Percentiles rank a stretch among this genome's conserved stretches.
Conservation (phyloP, 2,797 vertebrate species). For the Schizopygopsis pylzovi region DNA sequence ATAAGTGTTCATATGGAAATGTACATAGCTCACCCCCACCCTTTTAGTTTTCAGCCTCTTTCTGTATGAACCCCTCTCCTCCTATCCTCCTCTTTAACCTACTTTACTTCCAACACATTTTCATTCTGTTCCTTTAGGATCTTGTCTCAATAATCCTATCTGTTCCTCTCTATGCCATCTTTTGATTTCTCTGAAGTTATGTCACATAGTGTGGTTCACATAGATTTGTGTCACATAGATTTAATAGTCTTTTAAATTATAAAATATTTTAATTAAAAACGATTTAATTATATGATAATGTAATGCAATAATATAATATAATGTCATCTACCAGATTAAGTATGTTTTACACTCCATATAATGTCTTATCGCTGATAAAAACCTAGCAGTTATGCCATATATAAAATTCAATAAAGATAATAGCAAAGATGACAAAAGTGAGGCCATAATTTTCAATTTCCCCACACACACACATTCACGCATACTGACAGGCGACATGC, state of each 20-base stretch:
- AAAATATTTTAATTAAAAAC: too few relatives aligned
- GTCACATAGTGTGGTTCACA: background rate
- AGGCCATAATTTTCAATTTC: background rate
- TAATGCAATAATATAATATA: background rate
- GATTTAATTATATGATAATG: too few relatives aligned
- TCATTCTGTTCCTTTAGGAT: background rate
- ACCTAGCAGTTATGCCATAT: background rate
- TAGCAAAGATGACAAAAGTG: background rate
- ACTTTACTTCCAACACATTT: background rate
- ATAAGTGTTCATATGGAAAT: slow-evolving; percentile 42
- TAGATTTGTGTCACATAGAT: too few relatives aligned
- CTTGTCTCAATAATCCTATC: background rate
- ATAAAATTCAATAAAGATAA: background rate
- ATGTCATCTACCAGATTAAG: background rate
- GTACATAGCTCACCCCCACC: slow-evolving; percentile 19
- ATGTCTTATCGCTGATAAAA: background rate
- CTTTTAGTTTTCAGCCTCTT: background rate
- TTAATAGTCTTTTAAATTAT: too few relatives aligned
- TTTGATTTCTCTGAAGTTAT: background rate
- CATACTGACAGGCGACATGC: slow-evolving; percentile 12
- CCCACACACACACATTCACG: slow-evolving; percentile 28
- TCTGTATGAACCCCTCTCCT: background rate
- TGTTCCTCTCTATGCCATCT: background rate
- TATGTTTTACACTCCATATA: background rate
- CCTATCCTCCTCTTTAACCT: background rate